Base-by-base conservation (phyloP, 1,140 invertebrate species). In the Eupristina koningsbergeri region DNA sequence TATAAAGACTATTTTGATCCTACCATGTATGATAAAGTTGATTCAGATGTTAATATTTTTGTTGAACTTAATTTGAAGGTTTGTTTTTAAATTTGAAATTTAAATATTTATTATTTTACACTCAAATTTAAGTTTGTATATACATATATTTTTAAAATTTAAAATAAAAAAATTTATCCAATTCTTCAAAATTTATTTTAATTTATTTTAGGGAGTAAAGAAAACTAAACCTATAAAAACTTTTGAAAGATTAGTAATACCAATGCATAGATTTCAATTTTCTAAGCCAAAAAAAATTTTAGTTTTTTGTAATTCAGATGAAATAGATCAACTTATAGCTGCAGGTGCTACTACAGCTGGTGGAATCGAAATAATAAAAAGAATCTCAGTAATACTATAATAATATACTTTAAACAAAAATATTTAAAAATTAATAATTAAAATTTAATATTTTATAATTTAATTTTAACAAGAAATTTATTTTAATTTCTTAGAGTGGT, bases 1-100 rank as follows among this genome's bases (percentile, higher is more conserved):
- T 95, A 96, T 88, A 93, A 95, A 74, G 96, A 97, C 91, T 95
- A 94, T 0, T 95, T 97, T 90, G 95, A 97, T 89, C 95, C 96
- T 0, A 94, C 95, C 53, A 94, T 97, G 91, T 95, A 94, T 82
- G 95, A 97, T 92, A 88, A 91, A 64, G 95, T 95, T 3, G 92
- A 95, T 90, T 94, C 95, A 19, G 87, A 93, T 31, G 86, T 97
- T 0, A 93, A 92, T 85, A 94, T 95, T 45, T 92, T 92, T 50
- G 91, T 97, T 83, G 96, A 97, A 90, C 88, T 97, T 1, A 94
- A 97, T 88, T 95, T 97, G 94, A 92, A 93, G 86, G 95, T 91
- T 69, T 61, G 19, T 34, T 82, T 86, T 80, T 53, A 80, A 41
- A 47, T 73, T 26, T 45, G 8, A 45, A 45, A 73, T 45, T 3